Evolutionary conservation across 2,113 vertebrate species (phyloP).

Genomic region (Syrmaticus mikado): DNA sequence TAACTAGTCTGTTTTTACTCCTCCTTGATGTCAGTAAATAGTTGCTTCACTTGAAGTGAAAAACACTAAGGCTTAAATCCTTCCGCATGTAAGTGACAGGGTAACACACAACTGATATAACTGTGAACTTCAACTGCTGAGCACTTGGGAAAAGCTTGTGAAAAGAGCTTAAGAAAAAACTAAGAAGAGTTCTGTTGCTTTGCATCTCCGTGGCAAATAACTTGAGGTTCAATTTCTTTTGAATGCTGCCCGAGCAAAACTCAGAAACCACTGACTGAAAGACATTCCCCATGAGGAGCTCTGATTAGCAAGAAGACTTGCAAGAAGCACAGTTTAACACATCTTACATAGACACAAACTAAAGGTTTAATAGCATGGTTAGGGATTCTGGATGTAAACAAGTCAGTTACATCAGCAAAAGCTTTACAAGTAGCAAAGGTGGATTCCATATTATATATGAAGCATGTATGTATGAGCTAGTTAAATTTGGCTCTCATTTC

Average conservation of each 20-base stretch:
- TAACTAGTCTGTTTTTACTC: not conserved
- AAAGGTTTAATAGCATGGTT: not conserved
- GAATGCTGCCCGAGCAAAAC: not conserved
- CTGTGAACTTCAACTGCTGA: not conserved
- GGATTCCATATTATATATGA: not conserved
- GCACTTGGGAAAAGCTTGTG: not conserved
- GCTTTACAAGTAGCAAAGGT: not conserved
- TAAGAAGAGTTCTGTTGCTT: not conserved
- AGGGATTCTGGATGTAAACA: not conserved
- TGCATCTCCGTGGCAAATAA: not conserved
- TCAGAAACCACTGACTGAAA: not conserved
- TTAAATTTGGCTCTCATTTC: not conserved
- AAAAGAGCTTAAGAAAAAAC: not conserved
- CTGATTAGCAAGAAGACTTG: not conserved
- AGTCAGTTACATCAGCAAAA: not conserved
- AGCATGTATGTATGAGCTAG: not conserved
- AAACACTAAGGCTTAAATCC: not conserved
- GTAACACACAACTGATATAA: not conserved
- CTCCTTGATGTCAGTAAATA: not conserved
- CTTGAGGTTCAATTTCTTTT: not conserved
- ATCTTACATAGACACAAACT: not conserved
- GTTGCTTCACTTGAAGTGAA: not conserved
- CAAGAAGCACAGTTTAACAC: not conserved
- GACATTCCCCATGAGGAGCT: accelerated
- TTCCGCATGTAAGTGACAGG: not conserved